Evolutionary conservation across 2,888 invertebrate species (phyloP).

Genomic region (Opisthograptis luteolata): DNA sequence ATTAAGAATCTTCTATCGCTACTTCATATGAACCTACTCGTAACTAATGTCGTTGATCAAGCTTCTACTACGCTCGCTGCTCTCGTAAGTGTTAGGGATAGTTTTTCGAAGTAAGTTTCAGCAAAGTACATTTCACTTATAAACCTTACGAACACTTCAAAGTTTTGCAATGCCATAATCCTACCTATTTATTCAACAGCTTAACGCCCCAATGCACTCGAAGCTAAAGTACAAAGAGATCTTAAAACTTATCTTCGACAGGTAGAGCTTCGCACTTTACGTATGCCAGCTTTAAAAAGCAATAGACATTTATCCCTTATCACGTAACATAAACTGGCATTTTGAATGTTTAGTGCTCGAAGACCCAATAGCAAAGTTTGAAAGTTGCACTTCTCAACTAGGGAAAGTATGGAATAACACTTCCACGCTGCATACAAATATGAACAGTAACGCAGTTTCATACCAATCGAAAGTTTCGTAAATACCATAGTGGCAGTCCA

Average conservation of each 20-base stretch:
- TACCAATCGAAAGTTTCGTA: too few species aligned
- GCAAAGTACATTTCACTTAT: background rate
- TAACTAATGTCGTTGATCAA: too few species aligned
- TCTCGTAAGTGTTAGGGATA: constrained; percentile 4
- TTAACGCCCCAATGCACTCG: constrained; percentile 28
- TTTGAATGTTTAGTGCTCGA: constrained; percentile 50
- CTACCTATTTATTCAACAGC: constrained; percentile 26
- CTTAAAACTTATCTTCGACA: constrained; percentile 31
- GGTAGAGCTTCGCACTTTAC: constrained; percentile 29
- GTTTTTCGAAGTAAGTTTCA: background rate
- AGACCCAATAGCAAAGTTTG: constrained; percentile 51
- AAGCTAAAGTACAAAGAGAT: constrained; percentile 24
- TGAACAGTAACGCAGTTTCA: constrained; percentile 12
- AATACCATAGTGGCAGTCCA: too few species aligned
- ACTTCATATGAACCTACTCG: too few species aligned
- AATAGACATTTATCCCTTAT: constrained; percentile 42
- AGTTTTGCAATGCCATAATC: constrained; percentile 18
- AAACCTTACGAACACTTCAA: constrained; percentile 10
- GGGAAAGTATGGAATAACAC: constrained; percentile 54
- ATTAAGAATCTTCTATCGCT: too few species aligned
- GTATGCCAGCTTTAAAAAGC: constrained; percentile 40
- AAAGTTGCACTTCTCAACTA: constrained; percentile 48
- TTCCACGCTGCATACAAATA: background rate
- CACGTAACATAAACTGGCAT: constrained; percentile 41
- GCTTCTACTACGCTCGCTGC: too few species aligned